phyloP scores from a whole-genome alignment of 2,888 invertebrate species.

The Ichneumon xanthorius region DNA sequence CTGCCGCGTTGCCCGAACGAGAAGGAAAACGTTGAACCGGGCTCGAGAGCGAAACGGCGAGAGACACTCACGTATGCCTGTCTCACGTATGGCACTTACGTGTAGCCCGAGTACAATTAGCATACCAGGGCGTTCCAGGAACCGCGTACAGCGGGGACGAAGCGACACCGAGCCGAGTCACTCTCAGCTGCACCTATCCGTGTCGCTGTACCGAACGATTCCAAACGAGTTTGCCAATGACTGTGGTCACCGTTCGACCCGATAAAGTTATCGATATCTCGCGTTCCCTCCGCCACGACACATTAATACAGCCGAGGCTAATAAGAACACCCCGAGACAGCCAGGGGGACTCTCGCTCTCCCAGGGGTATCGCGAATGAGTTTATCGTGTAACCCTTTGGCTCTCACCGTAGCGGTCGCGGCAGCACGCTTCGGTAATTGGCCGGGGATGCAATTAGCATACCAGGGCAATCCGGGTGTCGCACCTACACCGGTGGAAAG shows the following conservation, averaged over 20 bases:
- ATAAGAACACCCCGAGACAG: slow-evolving; percentile 61
- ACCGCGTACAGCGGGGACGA: slow-evolving; percentile 59
- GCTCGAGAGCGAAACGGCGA: slow-evolving; percentile 50
- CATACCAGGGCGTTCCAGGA: slow-evolving; percentile 80
- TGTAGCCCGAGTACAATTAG: slow-evolving; percentile 75
- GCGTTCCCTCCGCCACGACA: slow-evolving; percentile 16
- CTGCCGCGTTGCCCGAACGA: slow-evolving; percentile 3
- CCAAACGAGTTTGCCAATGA: slow-evolving; percentile 64
- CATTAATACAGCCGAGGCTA: slow-evolving; percentile 24
- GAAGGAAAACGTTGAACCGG: slow-evolving; percentile 28
- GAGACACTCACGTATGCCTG: slow-evolving; percentile 54
- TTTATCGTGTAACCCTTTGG: slow-evolving; percentile 52
- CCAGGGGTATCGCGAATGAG: slow-evolving; percentile 52
- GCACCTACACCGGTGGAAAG: slow-evolving; percentile 38
- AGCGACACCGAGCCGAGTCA: slow-evolving; percentile 50
- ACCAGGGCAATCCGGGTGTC: slow-evolving; percentile 67
- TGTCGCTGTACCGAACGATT: slow-evolving; percentile 51
- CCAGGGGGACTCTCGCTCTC: slow-evolving; percentile 51
- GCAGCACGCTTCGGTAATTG: slow-evolving; percentile 59
- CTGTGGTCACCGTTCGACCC: slow-evolving; percentile 56
- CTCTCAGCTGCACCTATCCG: slow-evolving; percentile 39
- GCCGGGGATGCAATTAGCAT: slow-evolving; percentile 61
- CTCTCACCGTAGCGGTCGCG: background rate
- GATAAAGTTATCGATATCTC: slow-evolving; percentile 63
- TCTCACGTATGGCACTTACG: slow-evolving; percentile 64